phyloP scores from a whole-genome alignment of 2,888 invertebrate genomes.

The Andrena praecox region DNA sequence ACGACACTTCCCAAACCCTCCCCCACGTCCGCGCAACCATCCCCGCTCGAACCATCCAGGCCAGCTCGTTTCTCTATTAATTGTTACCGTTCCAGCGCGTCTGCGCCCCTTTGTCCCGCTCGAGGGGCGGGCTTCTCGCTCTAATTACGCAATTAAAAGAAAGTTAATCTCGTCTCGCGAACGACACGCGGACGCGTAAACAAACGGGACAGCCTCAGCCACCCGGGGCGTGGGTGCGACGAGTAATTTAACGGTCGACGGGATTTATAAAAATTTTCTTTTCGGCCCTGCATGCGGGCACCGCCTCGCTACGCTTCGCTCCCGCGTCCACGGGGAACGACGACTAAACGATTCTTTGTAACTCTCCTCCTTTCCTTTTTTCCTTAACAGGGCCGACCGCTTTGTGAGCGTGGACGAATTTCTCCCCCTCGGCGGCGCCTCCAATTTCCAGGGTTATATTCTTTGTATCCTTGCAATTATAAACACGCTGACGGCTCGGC shows the following conservation, averaged over 20 bases:
- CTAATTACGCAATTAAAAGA: slow-evolving; percentile 69
- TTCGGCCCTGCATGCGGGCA: slow-evolving; percentile 46
- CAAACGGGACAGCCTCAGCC: slow-evolving; percentile 34
- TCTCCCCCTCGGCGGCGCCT: slow-evolving; percentile 22
- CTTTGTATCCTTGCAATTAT: slow-evolving; percentile 57
- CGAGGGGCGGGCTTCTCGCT: not conserved
- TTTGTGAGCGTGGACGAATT: slow-evolving; percentile 47
- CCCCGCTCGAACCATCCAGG: not conserved
- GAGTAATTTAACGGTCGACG: slow-evolving; percentile 78
- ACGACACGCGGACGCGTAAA: slow-evolving; percentile 37
- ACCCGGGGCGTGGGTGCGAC: slow-evolving; percentile 55
- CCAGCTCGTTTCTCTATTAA: slow-evolving; percentile 45
- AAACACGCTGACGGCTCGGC: slow-evolving; percentile 35
- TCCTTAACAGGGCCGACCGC: not conserved
- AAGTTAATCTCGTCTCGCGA: slow-evolving; percentile 58
- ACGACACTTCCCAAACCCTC: slow-evolving; percentile 1
- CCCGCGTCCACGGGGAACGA: slow-evolving; percentile 6
- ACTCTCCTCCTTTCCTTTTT: not conserved
- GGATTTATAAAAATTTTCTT: slow-evolving; percentile 78
- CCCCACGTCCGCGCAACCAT: not conserved
- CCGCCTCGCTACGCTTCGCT: slow-evolving; percentile 16
- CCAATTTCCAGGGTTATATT: slow-evolving; percentile 58
- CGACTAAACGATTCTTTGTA: slow-evolving; percentile 68
- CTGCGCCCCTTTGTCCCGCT: slow-evolving; percentile 6
- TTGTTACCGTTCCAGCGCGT: slow-evolving; percentile 34